These are phyloP conservation scores for Micronycteris hirsuta DNA, from an alignment of 2,113 vertebrate species.

Conservation along the genomic window DNA sequence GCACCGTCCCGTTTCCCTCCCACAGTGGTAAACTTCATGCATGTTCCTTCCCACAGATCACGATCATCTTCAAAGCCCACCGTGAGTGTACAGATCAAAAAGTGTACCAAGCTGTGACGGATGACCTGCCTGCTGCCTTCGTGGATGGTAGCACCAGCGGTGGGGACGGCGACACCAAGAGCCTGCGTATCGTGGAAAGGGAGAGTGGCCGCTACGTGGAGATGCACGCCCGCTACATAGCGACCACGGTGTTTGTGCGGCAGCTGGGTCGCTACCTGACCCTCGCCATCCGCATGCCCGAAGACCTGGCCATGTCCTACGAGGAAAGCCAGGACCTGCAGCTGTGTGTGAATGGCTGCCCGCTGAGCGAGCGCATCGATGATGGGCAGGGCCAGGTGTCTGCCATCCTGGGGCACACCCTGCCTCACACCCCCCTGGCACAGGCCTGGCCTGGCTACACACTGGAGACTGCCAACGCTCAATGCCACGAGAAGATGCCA, in stretches of 20 bases:
- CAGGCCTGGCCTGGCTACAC: conserved; percentile 76
- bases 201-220: conserved; percentile 88
- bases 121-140: conserved; percentile 95
- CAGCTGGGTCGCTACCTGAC: conserved; percentile 94
- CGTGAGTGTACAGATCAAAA: conserved; percentile 95
- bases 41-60: conserved; percentile 82
- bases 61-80: conserved; percentile 96
- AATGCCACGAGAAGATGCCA: conserved; percentile 91
- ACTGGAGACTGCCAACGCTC: conserved; percentile 86
- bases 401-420: conserved; percentile 66
- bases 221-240: conserved; percentile 93
- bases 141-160: conserved; percentile 92
- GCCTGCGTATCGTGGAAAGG: conserved; percentile 89
- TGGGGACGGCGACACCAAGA: conserved; percentile 83
- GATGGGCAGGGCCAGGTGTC: conserved; percentile 73
- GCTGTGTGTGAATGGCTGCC: conserved; percentile 94
- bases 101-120: conserved; percentile 95
- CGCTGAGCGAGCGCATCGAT: conserved; percentile 91
- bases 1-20: accelerated
- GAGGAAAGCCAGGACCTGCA: conserved; percentile 95
- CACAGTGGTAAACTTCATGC: background rate
- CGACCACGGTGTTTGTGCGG: conserved; percentile 90
- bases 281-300: conserved; percentile 91
- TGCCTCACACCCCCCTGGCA: conserved; percentile 51
- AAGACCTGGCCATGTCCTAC: conserved; percentile 88